Percentiles rank a stretch among this genome's conserved stretches.
Conservation (phyloP, 2,113 vertebrate species). For the Saimiri boliviensis region DNA sequence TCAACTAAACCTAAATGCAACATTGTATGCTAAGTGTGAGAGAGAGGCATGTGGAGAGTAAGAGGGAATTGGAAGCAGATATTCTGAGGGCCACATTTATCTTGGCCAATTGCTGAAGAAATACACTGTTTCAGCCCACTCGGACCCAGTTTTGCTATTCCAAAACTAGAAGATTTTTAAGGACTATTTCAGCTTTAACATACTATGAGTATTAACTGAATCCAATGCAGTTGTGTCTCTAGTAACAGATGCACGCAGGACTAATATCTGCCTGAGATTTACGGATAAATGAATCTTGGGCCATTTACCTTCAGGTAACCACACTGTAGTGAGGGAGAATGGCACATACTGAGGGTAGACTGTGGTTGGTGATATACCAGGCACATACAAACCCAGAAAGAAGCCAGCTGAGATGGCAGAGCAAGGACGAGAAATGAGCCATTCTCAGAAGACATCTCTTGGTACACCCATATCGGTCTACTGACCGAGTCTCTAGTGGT, state of each 20-base stretch:
- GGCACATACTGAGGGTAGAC: fast-evolving
- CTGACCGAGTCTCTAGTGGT: background rate
- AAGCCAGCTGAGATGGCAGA: background rate
- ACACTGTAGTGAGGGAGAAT: background rate
- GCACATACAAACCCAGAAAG: background rate
- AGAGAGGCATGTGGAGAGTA: background rate
- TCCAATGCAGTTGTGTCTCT: background rate
- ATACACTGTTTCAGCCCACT: background rate
- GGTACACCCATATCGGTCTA: background rate
- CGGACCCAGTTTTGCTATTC: background rate
- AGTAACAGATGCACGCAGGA: too few relatives aligned
- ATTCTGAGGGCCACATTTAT: background rate
- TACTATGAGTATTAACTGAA: too few relatives aligned
- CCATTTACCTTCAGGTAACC: background rate
- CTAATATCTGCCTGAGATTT: background rate
- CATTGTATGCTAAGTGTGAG: background rate
- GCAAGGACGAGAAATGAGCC: too few relatives aligned
- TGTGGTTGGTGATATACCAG: fast-evolving
- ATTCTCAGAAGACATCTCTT: background rate
- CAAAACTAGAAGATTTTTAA: background rate
- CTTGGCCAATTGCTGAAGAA: background rate
- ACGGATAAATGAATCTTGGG: background rate
- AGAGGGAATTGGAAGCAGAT: background rate
- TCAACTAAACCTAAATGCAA: too few relatives aligned
- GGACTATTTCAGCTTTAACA: background rate